phyloP scores from a whole-genome alignment of 2,888 invertebrate genomes.

The Boloria euphrosyne region DNA sequence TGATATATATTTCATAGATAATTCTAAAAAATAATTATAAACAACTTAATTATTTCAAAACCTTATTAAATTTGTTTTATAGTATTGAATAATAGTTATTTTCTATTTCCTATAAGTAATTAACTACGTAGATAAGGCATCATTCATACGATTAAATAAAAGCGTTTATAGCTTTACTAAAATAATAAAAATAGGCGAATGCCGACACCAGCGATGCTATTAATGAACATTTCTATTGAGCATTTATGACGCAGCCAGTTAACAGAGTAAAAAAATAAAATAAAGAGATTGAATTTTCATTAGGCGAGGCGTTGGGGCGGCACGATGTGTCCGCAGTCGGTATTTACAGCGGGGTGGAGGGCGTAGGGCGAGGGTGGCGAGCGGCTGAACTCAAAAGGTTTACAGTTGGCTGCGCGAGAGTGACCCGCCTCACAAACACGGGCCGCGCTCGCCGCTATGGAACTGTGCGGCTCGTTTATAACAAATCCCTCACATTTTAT shows the following conservation, averaged over 20 bases:
- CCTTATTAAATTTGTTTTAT: background rate
- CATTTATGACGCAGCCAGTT: slow-evolving; percentile 53
- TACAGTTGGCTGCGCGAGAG: slow-evolving; percentile 80
- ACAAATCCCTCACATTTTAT: slow-evolving; percentile 37
- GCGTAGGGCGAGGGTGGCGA: slow-evolving; percentile 49
- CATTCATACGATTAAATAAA: slow-evolving; percentile 24
- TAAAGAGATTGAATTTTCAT: slow-evolving; percentile 78
- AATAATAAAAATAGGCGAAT: slow-evolving; percentile 31
- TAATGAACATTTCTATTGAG: slow-evolving; percentile 56
- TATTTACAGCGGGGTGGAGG: slow-evolving; percentile 57
- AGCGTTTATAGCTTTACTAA: slow-evolving; percentile 34
- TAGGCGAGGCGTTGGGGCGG: slow-evolving; percentile 79
- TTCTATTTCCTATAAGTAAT: background rate
- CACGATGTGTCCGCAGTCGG: slow-evolving; percentile 68
- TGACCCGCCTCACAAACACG: slow-evolving; percentile 80
- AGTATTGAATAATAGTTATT: background rate
- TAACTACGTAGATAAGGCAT: slow-evolving; percentile 13
- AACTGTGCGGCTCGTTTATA: slow-evolving; percentile 59
- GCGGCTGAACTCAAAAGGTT: slow-evolving; percentile 78
- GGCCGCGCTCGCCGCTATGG: slow-evolving; percentile 64
- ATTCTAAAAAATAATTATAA: too few relatives aligned
- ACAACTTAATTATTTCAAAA: too few relatives aligned
- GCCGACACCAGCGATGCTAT: slow-evolving; percentile 28
- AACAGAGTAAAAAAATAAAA: slow-evolving; percentile 61
- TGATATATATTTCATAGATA: too few relatives aligned